phyloP scores from a whole-genome alignment of 2,113 vertebrate species.

The crab-eating macaque (Macaca fascicularis) region DNA sequence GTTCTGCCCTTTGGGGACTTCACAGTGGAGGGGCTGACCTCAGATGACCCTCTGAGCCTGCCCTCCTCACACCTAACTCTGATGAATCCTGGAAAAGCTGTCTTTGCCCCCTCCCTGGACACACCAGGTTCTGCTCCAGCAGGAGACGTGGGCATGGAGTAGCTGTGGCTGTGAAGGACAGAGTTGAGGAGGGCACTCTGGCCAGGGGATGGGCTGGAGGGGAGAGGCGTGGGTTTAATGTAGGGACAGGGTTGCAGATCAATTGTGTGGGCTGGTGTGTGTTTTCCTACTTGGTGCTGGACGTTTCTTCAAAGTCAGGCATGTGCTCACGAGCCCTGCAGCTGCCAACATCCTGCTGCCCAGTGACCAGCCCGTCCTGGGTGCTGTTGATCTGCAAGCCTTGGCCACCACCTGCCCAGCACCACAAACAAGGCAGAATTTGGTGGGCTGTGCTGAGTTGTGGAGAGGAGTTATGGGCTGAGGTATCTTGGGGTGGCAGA shows the following conservation, averaged over 20 bases:
- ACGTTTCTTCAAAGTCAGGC: background rate
- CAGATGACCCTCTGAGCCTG: background rate
- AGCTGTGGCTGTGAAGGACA: background rate
- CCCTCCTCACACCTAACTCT: background rate
- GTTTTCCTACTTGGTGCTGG: background rate
- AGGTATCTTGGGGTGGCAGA: background rate
- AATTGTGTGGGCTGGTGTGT: background rate
- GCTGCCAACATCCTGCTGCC: background rate
- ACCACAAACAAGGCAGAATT: background rate
- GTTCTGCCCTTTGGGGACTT: background rate
- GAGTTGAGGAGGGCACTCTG: background rate
- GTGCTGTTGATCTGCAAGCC: background rate
- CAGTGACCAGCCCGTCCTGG: background rate
- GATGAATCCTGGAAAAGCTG: fast-evolving
- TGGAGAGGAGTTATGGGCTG: background rate
- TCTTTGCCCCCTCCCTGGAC: fast-evolving
- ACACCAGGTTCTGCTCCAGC: no score
- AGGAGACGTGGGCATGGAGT: fast-evolving
- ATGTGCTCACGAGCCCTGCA: fast-evolving
- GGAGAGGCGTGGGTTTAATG: background rate
- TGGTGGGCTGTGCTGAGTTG: background rate
- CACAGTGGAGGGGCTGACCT: background rate
- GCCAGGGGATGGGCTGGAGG: no score
- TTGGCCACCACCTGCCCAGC: background rate
- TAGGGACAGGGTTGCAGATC: background rate